Conservation (phyloP, 2,113 vertebrate species). For the Herpetotheres cachinnans region DNA sequence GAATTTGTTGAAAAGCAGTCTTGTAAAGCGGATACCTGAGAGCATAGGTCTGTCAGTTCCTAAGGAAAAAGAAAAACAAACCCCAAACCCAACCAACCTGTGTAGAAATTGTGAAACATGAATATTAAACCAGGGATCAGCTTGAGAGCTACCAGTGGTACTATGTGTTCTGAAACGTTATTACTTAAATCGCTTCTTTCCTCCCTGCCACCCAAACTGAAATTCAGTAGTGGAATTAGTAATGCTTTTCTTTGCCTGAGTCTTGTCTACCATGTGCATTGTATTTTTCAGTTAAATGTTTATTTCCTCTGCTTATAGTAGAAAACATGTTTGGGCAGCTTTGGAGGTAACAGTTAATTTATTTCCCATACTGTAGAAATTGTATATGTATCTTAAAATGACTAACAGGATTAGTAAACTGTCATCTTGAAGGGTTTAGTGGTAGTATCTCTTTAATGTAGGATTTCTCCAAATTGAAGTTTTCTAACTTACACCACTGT, state of each 20-base stretch:
- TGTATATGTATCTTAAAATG: background rate
- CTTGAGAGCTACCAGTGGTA: background rate
- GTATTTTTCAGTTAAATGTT: background rate
- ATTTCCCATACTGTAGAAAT: background rate
- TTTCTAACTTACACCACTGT: background rate
- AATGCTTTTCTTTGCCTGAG: background rate
- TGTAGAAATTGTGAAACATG: background rate
- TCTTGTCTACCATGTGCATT: background rate
- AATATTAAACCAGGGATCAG: background rate
- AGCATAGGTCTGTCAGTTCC: background rate
- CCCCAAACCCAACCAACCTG: background rate
- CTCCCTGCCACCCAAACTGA: background rate
- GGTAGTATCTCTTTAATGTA: background rate
- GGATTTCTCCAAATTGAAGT: background rate
- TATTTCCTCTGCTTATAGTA: background rate
- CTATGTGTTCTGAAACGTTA: background rate
- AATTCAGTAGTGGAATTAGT: background rate
- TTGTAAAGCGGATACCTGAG: background rate
- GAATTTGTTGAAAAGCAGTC: background rate
- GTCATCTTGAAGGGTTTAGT: background rate
- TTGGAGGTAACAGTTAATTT: background rate
- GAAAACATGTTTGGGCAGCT: background rate
- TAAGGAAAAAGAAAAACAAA: background rate
- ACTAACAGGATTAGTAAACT: background rate
- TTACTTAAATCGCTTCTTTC: background rate